Conservation (phyloP, 1,140 invertebrate species). For the Drosophila bipectinata region DNA sequence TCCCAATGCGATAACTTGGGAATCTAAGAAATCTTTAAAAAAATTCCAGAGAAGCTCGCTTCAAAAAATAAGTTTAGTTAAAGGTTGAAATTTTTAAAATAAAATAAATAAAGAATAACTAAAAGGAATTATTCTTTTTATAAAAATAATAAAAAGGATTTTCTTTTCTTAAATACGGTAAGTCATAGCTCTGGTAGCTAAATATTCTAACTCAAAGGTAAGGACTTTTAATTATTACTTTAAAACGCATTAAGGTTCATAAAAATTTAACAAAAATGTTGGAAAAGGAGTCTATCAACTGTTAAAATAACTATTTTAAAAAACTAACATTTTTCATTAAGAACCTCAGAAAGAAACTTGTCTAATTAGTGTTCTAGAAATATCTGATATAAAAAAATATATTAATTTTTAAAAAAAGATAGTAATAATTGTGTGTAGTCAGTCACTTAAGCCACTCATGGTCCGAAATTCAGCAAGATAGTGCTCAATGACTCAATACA, state of each 20-base stretch:
- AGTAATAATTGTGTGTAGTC: constrained; percentile 4
- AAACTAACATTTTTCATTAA: too few species aligned
- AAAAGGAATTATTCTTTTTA: too few species aligned
- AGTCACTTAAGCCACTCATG: constrained; percentile 4
- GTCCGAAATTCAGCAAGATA: constrained; percentile 8
- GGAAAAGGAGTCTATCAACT: neutral
- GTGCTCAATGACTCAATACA: constrained; percentile 10
- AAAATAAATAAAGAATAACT: neutral
- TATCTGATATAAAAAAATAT: neutral
- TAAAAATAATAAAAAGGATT: too few species aligned
- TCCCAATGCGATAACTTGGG: neutral
- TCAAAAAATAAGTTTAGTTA: too few species aligned
- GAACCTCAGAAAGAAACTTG: too few species aligned
- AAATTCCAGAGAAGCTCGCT: neutral
- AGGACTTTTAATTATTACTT: neutral
- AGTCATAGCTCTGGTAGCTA: too few species aligned
- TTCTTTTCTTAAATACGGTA: too few species aligned
- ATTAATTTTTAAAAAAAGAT: constrained; percentile 5
- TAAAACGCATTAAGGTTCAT: neutral
- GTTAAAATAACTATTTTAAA: neutral
- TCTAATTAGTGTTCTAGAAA: neutral
- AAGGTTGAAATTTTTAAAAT: too few species aligned
- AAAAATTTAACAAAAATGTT: neutral
- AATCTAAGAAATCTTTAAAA: neutral
- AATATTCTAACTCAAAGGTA: neutral